Conservation (phyloP, 2,113 vertebrate genomes). For the Psophia crepitans region DNA sequence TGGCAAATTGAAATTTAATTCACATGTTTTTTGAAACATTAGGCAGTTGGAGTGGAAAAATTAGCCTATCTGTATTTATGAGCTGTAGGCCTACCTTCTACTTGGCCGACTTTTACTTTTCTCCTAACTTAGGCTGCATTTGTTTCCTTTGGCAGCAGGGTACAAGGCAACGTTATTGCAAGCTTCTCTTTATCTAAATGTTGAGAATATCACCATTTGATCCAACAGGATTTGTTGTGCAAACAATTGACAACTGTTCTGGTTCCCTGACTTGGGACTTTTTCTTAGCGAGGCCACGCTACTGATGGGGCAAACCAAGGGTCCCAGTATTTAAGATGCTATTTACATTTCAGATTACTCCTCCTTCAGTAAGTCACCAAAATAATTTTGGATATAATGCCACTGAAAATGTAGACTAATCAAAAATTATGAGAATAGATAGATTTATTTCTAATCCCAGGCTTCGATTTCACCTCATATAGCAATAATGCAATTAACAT, state of each 20-base stretch:
- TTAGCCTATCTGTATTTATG: not conserved
- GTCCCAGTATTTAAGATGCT: not conserved
- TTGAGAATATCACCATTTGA: slow-evolving; percentile 53
- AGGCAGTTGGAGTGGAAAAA: not conserved
- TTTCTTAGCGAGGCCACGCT: not conserved
- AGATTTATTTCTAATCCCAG: not conserved
- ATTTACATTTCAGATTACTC: slow-evolving; percentile 5
- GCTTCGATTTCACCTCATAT: not conserved
- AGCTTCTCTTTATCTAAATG: not conserved
- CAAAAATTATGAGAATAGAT: not conserved
- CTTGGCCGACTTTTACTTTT: not conserved
- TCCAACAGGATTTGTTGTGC: slow-evolving; percentile 51
- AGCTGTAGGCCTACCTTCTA: not conserved
- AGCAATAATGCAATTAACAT: not conserved
- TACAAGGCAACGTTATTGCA: not conserved
- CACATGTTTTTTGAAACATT: not conserved
- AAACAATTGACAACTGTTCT: slow-evolving; percentile 64
- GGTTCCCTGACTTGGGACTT: slow-evolving; percentile 43
- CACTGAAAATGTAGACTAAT: not conserved
- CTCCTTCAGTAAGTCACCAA: not conserved
- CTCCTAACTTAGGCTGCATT: not conserved
- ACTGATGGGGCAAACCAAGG: not conserved
- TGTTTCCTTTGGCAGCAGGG: slow-evolving; percentile 12
- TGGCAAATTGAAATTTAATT: not conserved
- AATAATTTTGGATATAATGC: not conserved